phyloP scores from a whole-genome alignment of 2,797 vertebrate genomes.

The Sebastes steindachneri region DNA sequence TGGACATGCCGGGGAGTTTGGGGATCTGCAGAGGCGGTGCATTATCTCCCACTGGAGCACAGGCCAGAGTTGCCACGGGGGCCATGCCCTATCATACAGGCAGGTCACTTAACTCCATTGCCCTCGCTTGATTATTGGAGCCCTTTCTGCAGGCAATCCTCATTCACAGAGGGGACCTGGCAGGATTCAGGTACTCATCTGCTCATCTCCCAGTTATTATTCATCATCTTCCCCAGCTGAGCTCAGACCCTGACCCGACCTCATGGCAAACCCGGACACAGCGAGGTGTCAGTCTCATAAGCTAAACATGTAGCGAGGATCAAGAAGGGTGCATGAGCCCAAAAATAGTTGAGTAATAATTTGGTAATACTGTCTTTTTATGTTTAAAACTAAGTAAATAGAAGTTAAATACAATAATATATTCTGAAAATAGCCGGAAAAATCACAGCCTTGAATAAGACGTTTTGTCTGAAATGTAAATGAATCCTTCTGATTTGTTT shows the following conservation, averaged over 20 bases:
- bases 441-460: constrained; percentile 9
- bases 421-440: background rate
- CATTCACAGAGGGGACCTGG: constrained; percentile 50
- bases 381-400: constrained; percentile 1
- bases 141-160: constrained; percentile 56
- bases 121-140: constrained; percentile 77
- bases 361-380: background rate
- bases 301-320: constrained; percentile 23
- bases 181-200: constrained; percentile 69
- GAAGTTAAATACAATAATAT: background rate
- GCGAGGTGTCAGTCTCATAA: constrained; percentile 22
- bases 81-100: constrained; percentile 77
- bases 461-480: constrained; percentile 44
- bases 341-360: constrained; percentile 6
- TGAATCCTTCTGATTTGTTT: constrained; percentile 32
- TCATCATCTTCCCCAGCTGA: constrained; percentile 73
- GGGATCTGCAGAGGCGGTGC: constrained; percentile 82
- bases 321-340: background rate
- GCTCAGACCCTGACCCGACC: constrained; percentile 68
- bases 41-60: constrained; percentile 77
- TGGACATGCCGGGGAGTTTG: constrained; percentile 55
- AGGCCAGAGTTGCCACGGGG: constrained; percentile 65
- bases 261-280: constrained; percentile 24
- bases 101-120: constrained; percentile 83
- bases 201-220: constrained; percentile 69